These are phyloP conservation scores for Emmelina monodactyla DNA, from an alignment of 2,888 invertebrate species.

Conservation along the genomic window DNA sequence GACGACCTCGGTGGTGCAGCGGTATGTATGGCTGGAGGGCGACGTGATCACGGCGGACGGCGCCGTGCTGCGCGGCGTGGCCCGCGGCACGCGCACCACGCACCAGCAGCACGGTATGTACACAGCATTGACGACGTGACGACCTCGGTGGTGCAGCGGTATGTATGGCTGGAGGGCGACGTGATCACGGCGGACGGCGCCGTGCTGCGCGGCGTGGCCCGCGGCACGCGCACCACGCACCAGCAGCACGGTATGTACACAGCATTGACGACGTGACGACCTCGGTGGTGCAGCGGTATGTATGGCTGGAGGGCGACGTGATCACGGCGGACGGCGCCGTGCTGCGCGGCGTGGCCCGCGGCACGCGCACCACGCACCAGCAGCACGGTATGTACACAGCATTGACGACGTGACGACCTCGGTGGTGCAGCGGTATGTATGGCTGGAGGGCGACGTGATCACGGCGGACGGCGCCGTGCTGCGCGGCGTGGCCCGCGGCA, in stretches of 20 bases:
- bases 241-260: neutral
- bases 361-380: neutral
- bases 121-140: neutral
- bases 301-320: too few relatives aligned
- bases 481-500: neutral
- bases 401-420: too few relatives aligned
- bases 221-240: neutral
- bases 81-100: neutral
- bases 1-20: too few relatives aligned
- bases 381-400: neutral
- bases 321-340: conserved; percentile 8
- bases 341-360: neutral
- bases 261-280: neutral
- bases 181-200: conserved; percentile 13
- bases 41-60: conserved; percentile 14
- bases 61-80: neutral
- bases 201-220: neutral
- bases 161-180: too few relatives aligned
- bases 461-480: conserved; percentile 2
- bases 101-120: neutral
- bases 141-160: too few relatives aligned
- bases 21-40: too few relatives aligned
- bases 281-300: too few relatives aligned
- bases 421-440: too few relatives aligned
- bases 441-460: too few relatives aligned